Evolutionary conservation across 2,797 vertebrate genomes (phyloP).

Genomic region (Trematomus bernacchii): DNA sequence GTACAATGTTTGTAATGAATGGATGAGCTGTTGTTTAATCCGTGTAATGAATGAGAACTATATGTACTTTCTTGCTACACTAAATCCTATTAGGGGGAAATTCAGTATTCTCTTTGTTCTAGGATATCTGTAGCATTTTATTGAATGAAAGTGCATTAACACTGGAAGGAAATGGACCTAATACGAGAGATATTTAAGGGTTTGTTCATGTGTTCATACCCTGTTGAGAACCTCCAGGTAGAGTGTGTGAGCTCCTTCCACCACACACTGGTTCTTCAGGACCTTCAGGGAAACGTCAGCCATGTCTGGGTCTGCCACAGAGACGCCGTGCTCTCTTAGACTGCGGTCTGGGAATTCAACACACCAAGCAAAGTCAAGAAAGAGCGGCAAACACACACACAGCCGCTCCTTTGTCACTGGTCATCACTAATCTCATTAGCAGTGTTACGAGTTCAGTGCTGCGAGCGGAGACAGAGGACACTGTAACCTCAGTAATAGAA

Average conservation of each 20-base stretch:
- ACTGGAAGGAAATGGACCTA: not conserved
- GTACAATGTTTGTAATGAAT: slow-evolving; percentile 32
- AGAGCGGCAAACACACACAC: slow-evolving; percentile 12
- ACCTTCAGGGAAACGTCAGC: slow-evolving; percentile 86
- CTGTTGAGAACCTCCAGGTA: slow-evolving; percentile 92
- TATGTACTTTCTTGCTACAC: not conserved
- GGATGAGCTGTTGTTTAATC: slow-evolving; percentile 22
- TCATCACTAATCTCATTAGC: slow-evolving; percentile 39
- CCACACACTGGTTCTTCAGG: slow-evolving; percentile 92
- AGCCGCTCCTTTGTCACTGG: not conserved
- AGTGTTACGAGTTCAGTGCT: slow-evolving; percentile 1
- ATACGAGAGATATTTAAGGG: too few species aligned
- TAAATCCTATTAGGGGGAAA: not conserved
- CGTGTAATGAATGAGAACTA: slow-evolving; percentile 1
- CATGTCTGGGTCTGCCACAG: slow-evolving; percentile 84
- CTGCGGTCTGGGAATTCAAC: slow-evolving; percentile 77
- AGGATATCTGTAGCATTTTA: not conserved
- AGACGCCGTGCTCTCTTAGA: slow-evolving; percentile 79
- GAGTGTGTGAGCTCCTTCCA: slow-evolving; percentile 90
- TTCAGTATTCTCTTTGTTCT: not conserved
- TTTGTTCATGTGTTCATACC: slow-evolving; percentile 76
- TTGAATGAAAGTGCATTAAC: not conserved
- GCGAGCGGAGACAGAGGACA: not conserved
- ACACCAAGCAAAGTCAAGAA: slow-evolving; percentile 10
- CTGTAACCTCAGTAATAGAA: not conserved